These are phyloP conservation scores for Suillia variegata DNA, from an alignment of 2,888 invertebrate genomes.

Conservation along the genomic window DNA sequence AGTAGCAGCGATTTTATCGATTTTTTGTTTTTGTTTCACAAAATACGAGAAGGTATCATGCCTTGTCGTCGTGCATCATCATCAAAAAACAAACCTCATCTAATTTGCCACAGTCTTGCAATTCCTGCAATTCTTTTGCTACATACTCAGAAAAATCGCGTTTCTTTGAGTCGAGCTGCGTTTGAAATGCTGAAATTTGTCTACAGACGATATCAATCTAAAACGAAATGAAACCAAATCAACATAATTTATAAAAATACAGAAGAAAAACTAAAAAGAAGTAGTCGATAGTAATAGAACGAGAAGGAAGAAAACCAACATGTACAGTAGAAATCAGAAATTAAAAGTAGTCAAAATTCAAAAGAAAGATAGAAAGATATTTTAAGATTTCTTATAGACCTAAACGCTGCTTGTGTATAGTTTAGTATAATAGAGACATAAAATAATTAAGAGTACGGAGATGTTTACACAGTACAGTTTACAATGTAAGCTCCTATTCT, in stretches of 20 bases:
- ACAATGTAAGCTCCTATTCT: too few relatives aligned
- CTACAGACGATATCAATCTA: constrained; percentile 73
- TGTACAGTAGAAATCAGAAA: neutral
- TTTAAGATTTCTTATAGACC: too few relatives aligned
- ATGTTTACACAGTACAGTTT: too few relatives aligned
- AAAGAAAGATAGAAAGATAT: too few relatives aligned
- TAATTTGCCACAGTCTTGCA: constrained; percentile 64
- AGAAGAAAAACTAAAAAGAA: constrained; percentile 19
- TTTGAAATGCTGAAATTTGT: constrained; percentile 66
- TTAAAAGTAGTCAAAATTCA: too few relatives aligned
- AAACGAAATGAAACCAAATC: constrained; percentile 46
- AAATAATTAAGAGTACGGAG: too few relatives aligned
- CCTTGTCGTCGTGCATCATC: too few relatives aligned
- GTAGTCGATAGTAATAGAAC: constrained; percentile 40
- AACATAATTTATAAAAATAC: constrained; percentile 27
- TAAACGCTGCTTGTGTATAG: too few relatives aligned
- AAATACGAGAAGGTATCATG: neutral
- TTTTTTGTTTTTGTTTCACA: neutral
- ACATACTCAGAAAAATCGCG: constrained; percentile 64
- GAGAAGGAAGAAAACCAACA: constrained; percentile 34
- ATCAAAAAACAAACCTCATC: constrained; percentile 64
- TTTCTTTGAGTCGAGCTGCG: constrained; percentile 64
- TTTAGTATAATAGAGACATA: too few relatives aligned
- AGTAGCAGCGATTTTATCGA: neutral
- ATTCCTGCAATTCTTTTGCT: constrained; percentile 63